Percentiles rank a stretch among this genome's conserved stretches.
Evolutionary conservation across 2,888 invertebrate genomes (phyloP).

Genomic region (Tridacna gigas): DNA sequence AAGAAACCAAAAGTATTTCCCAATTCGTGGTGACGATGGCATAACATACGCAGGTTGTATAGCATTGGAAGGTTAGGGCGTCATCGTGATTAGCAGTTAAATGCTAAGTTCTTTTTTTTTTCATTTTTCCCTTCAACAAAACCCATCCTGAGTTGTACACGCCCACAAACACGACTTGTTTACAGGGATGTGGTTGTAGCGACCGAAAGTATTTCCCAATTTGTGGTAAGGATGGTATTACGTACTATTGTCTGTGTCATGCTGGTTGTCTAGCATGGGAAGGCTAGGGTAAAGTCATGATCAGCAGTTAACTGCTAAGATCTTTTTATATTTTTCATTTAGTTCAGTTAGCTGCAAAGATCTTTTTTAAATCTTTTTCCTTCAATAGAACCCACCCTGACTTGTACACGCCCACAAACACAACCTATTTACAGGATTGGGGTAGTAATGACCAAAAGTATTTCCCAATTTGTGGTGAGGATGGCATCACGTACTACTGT

Average conservation of each 20-base stretch:
- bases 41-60: constrained; percentile 65
- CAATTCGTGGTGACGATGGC: constrained; percentile 58
- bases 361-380: no score
- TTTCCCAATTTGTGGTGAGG: constrained; percentile 58
- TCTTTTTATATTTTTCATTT: no score
- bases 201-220: constrained; percentile 59
- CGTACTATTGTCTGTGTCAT: constrained; percentile 48
- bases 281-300: no score
- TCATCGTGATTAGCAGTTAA: no score
- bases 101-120: no score
- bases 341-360: no score
- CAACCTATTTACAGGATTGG: constrained; percentile 36
- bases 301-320: no score
- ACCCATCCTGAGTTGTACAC: constrained; percentile 4
- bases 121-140: not conserved
- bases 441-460: constrained; percentile 49
- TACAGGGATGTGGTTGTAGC: constrained; percentile 51
- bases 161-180: constrained; percentile 15
- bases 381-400: not conserved
- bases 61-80: not conserved
- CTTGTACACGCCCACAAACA: not conserved
- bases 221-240: constrained; percentile 60
- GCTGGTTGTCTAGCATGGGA: not conserved
- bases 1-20: constrained; percentile 49
- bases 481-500: constrained; percentile 54